Conservation (phyloP, 2,113 vertebrate species). For the Pao palembangensis region DNA sequence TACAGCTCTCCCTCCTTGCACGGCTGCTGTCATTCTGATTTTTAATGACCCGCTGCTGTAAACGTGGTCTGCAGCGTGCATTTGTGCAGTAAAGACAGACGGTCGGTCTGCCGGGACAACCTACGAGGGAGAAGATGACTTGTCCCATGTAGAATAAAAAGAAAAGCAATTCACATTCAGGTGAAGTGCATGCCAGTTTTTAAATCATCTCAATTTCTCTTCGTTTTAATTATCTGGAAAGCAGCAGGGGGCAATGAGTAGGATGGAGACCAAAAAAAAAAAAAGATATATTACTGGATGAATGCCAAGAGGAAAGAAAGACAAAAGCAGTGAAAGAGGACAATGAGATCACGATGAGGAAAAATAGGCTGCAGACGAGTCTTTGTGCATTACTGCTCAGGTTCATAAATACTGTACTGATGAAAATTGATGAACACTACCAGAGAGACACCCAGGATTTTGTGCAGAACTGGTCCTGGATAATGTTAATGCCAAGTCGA, state of each 20-base stretch:
- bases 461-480: too few relatives aligned
- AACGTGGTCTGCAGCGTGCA: neutral
- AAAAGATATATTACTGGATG: slow-evolving; percentile 1
- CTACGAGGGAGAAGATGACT: too few relatives aligned
- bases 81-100: neutral
- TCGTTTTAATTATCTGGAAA: neutral
- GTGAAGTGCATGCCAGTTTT: too few relatives aligned
- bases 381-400: too few relatives aligned
- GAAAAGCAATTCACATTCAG: too few relatives aligned
- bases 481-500: too few relatives aligned
- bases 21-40: slow-evolving; percentile 7
- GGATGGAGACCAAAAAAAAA: neutral
- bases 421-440: too few relatives aligned
- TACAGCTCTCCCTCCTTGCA: neutral
- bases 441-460: too few relatives aligned
- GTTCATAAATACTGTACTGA: too few relatives aligned
- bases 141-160: too few relatives aligned
- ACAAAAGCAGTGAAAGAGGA: neutral
- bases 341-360: neutral
- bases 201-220: too few relatives aligned
- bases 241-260: neutral
- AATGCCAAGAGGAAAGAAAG: slow-evolving; percentile 3
- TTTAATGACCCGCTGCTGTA: slow-evolving; percentile 15
- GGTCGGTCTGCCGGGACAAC: neutral
- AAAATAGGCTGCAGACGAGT: neutral